A percentile compares a stretch with the other conserved stretches of the same genome.
These are phyloP conservation scores for Apis laboriosa DNA, from an alignment of 1,140 invertebrate species.

Conservation along the genomic window DNA sequence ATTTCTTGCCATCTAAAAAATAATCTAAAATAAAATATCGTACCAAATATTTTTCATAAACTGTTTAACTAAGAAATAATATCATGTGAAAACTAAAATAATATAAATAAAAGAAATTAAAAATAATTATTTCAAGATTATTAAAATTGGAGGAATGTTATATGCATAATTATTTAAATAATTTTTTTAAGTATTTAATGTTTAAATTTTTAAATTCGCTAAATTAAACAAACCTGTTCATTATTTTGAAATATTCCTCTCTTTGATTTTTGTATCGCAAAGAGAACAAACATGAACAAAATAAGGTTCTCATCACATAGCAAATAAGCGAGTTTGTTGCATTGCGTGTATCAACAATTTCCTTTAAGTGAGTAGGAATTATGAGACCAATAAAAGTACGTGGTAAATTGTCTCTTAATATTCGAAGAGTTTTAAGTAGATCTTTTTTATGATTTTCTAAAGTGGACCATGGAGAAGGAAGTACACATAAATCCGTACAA, in stretches of 20 bases:
- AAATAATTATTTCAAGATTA: too few relatives aligned
- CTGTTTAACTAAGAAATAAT: too few relatives aligned
- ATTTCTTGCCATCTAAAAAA: too few relatives aligned
- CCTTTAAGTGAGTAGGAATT: slow-evolving; percentile 76
- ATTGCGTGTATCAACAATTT: slow-evolving; percentile 63
- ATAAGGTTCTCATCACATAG: slow-evolving; percentile 68
- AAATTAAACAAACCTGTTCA: slow-evolving; percentile 74
- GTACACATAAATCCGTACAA: slow-evolving; percentile 84
- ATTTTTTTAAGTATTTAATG: too few relatives aligned
- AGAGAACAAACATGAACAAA: slow-evolving; percentile 81
- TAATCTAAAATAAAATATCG: too few relatives aligned
- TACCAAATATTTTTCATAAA: too few relatives aligned
- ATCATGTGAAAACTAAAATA: too few relatives aligned
- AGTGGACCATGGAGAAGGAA: slow-evolving; percentile 68
- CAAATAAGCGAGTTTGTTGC: slow-evolving; percentile 71
- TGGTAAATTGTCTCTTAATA: slow-evolving; percentile 83
- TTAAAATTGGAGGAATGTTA: too few relatives aligned
- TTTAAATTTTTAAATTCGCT: too few relatives aligned
- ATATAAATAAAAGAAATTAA: too few relatives aligned
- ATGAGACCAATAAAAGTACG: slow-evolving; percentile 84
- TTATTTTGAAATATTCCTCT: slow-evolving; percentile 70
- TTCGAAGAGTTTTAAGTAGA: slow-evolving; percentile 80
- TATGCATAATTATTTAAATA: too few relatives aligned
- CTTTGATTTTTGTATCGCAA: slow-evolving; percentile 53
- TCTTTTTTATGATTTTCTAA: slow-evolving; percentile 80